Conservation (phyloP, 2,113 vertebrate species). For the Siphamia tubifer region DNA sequence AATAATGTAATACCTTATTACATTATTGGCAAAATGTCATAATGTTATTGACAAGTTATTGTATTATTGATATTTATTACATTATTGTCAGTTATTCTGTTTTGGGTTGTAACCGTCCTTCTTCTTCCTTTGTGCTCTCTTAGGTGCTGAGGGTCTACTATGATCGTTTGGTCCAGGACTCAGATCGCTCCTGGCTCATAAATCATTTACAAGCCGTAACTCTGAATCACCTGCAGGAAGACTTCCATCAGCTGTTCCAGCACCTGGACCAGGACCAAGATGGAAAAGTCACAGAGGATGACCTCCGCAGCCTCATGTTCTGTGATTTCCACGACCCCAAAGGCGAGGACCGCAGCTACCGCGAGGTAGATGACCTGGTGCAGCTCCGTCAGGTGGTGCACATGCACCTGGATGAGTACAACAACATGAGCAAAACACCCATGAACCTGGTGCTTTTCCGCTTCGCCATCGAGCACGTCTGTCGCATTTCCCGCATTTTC, state of each 20-base stretch:
- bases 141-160: conserved; percentile 92
- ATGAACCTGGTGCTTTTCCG: conserved; percentile 92
- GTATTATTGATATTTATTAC: background rate
- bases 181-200: conserved; percentile 86
- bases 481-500: conserved; percentile 88
- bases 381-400: conserved; percentile 82
- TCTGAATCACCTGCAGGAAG: conserved; percentile 77
- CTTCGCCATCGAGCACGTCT: conserved; percentile 91
- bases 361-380: conserved; percentile 81
- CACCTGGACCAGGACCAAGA: conserved; percentile 83
- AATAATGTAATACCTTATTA: too few relatives aligned
- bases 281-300: conserved; percentile 86
- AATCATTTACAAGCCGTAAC: conserved; percentile 78
- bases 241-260: conserved; percentile 87
- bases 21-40: too few relatives aligned
- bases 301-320: conserved; percentile 91
- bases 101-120: background rate
- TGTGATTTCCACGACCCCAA: conserved; percentile 91
- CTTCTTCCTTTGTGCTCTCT: background rate
- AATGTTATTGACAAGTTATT: too few relatives aligned
- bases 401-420: conserved; percentile 87
- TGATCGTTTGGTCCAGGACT: conserved; percentile 87
- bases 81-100: too few relatives aligned
- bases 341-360: conserved; percentile 86
- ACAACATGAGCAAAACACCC: conserved; percentile 87